Percentiles rank a stretch among this genome's conserved stretches.
phyloP scores from a whole-genome alignment of 2,113 vertebrate species.

The Dipodomys merriami region DNA sequence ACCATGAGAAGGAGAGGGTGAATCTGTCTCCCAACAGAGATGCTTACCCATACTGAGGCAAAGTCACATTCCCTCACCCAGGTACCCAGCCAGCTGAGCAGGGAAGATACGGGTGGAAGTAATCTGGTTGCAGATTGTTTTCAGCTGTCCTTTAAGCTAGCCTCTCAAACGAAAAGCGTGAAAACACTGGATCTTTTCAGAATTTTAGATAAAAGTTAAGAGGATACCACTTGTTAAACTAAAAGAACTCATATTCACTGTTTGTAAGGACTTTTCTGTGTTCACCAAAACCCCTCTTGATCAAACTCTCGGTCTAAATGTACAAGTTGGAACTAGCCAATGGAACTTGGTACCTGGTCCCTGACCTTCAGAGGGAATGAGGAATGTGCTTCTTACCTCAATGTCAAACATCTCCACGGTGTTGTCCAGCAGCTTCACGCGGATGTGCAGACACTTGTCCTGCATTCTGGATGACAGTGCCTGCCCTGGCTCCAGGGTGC shows the following conservation, averaged over 20 bases:
- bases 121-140: neutral
- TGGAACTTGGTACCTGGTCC: neutral
- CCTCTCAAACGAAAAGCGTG: neutral
- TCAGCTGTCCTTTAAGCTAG: neutral
- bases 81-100: neutral
- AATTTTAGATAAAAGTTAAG: neutral
- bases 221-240: neutral
- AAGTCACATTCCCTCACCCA: too few relatives aligned
- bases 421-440: slow-evolving; percentile 93
- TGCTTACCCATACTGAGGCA: neutral
- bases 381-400: slow-evolving; percentile 88
- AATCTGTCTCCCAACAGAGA: neutral
- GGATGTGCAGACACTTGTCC: slow-evolving; percentile 85
- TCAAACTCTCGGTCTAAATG: neutral
- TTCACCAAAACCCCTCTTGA: neutral
- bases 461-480: slow-evolving; percentile 81
- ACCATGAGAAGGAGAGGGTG: neutral
- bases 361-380: neutral
- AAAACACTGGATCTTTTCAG: neutral
- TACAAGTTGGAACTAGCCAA: neutral
- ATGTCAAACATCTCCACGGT: slow-evolving; percentile 90
- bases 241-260: neutral
- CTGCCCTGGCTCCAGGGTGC: slow-evolving; percentile 94
- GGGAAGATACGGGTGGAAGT: neutral
- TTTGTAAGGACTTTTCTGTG: neutral